phyloP scores from a whole-genome alignment of 1,140 invertebrate species.

The Drosophila takahashii region DNA sequence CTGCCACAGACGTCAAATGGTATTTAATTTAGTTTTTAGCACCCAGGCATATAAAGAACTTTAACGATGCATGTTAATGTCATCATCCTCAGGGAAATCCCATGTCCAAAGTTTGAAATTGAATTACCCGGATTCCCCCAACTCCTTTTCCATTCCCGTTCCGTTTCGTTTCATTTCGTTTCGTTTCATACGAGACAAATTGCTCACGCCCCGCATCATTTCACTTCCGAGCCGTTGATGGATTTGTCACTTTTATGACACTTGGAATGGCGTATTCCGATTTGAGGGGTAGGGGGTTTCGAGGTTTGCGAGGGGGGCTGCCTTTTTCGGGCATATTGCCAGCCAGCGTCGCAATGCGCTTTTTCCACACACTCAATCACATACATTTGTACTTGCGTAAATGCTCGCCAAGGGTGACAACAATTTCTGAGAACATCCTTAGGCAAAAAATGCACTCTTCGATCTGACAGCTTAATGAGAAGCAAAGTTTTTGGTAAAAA shows the following conservation, averaged over 20 bases:
- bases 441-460: conserved; percentile 21
- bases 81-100: conserved; percentile 1
- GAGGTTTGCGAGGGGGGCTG: not conserved
- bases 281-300: not conserved
- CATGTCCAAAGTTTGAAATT: conserved; percentile 13
- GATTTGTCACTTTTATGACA: conserved; percentile 75
- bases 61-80: conserved; percentile 50
- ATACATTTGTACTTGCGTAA: not conserved
- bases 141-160: not conserved
- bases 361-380: conserved; percentile 4
- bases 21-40: conserved; percentile 42
- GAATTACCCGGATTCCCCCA: conserved; percentile 7
- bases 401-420: not conserved
- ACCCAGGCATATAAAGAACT: conserved; percentile 12
- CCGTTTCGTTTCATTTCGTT: conserved; percentile 26
- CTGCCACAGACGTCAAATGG: conserved; percentile 4
- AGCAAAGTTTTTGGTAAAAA: no score
- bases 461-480: conserved; percentile 12
- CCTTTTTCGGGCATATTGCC: conserved; percentile 12
- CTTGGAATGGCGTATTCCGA: conserved; percentile 16
- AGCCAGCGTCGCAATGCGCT: conserved; percentile 36
- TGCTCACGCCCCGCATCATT: conserved; percentile 66
- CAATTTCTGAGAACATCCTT: conserved; percentile 8
- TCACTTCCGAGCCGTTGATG: conserved; percentile 69
- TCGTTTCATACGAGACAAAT: conserved; percentile 63